Conservation (phyloP, 2,888 invertebrate species). For the Drosophila fungiperda region DNA sequence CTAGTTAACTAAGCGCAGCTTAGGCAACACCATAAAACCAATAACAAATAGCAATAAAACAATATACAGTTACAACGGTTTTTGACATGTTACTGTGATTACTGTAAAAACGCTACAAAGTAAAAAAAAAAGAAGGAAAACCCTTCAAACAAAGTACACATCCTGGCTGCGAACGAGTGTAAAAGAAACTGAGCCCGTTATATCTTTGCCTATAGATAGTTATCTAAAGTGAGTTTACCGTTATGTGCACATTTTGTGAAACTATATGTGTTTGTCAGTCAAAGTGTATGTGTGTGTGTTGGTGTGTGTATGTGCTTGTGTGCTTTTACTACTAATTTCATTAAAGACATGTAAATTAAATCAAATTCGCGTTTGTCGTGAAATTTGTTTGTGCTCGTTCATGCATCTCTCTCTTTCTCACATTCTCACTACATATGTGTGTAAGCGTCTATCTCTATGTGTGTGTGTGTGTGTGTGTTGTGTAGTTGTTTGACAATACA, state of each 20-base stretch:
- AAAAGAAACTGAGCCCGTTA: constrained; percentile 6
- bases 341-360: constrained; percentile 80
- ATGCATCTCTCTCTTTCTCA: constrained; percentile 24
- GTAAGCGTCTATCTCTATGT: not conserved
- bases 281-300: constrained; percentile 13
- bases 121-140: not conserved
- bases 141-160: not conserved
- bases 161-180: constrained; percentile 29
- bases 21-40: constrained; percentile 11
- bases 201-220: constrained; percentile 18
- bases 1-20: constrained; percentile 42
- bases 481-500: constrained; percentile 49
- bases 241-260: not conserved
- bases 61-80: constrained; percentile 23
- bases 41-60: constrained; percentile 26
- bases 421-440: constrained; percentile 14
- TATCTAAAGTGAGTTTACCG: constrained; percentile 48
- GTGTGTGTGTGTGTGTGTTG: constrained; percentile 13
- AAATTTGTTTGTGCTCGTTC: constrained; percentile 61
- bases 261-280: not conserved
- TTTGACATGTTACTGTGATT: constrained; percentile 29
- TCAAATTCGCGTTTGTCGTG: constrained; percentile 69
- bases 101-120: constrained; percentile 3
- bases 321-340: constrained; percentile 70
- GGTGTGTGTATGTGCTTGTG: constrained; percentile 14